phyloP scores from a whole-genome alignment of 2,113 vertebrate species.

The Lophius piscatorius region DNA sequence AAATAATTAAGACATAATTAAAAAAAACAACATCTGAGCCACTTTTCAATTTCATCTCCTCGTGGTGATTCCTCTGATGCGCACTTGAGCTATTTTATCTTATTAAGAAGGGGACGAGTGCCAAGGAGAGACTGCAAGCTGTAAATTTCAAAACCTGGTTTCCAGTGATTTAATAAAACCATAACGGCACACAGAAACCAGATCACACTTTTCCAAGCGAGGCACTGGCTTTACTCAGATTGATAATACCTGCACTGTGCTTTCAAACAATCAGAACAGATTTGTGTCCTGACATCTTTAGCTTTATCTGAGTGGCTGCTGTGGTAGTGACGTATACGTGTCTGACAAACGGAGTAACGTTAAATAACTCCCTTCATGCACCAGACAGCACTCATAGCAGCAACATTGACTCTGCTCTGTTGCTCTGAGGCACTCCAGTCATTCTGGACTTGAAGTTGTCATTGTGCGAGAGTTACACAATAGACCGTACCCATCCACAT shows the following conservation, averaged over 20 bases:
- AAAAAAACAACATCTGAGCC: conserved; percentile 47
- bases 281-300: background rate
- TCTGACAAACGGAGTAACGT: too few relatives aligned
- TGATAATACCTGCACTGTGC: too few relatives aligned
- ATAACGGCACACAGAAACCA: conserved; percentile 11
- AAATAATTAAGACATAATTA: conserved; percentile 58
- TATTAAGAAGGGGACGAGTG: conserved; percentile 53
- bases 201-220: conserved; percentile 12
- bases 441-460: background rate
- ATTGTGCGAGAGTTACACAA: background rate
- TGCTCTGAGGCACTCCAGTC: background rate
- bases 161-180: conserved; percentile 31
- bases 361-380: too few relatives aligned
- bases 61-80: conserved; percentile 50
- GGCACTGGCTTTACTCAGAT: background rate
- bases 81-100: conserved; percentile 65
- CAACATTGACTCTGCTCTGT: too few relatives aligned
- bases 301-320: too few relatives aligned
- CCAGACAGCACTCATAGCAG: too few relatives aligned
- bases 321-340: too few relatives aligned
- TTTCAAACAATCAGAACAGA: background rate
- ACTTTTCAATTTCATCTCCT: conserved; percentile 42
- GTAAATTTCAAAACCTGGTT: conserved; percentile 54
- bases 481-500: too few relatives aligned
- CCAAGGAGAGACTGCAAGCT: conserved; percentile 45